Conservation (phyloP, 2,888 invertebrate species). For the Eudemis profundana region DNA sequence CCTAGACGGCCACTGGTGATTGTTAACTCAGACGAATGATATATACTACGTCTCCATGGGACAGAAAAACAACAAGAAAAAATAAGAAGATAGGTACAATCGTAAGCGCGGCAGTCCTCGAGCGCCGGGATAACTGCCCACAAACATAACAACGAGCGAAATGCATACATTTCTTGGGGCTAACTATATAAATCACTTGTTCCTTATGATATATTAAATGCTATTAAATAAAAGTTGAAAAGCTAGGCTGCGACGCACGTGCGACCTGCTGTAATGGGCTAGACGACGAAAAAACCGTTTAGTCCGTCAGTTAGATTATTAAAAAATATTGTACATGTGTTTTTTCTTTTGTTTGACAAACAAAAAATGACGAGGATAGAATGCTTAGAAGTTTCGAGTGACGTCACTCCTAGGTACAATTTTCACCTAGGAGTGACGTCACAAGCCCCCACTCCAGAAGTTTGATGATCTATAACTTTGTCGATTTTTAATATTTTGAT, state of each 20-base stretch:
- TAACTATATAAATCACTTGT: conserved; percentile 25
- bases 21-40: background rate
- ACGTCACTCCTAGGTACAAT: too few relatives aligned
- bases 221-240: conserved; percentile 23
- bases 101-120: background rate
- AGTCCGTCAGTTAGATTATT: too few relatives aligned
- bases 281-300: too few relatives aligned
- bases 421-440: too few relatives aligned
- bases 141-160: background rate
- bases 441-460: too few relatives aligned
- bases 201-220: conserved; percentile 28
- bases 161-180: conserved; percentile 7
- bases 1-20: background rate
- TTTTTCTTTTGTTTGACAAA: too few relatives aligned
- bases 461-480: too few relatives aligned
- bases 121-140: background rate
- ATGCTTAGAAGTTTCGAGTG: too few relatives aligned
- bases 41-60: background rate
- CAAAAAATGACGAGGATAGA: too few relatives aligned
- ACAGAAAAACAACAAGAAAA: background rate
- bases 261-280: background rate
- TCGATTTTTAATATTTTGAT: too few relatives aligned
- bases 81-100: background rate
- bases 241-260: conserved; percentile 17
- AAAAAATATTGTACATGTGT: too few relatives aligned